A percentile compares a stretch with the other conserved stretches of the same genome.
phyloP scores from a whole-genome alignment of 1,140 invertebrate genomes.

The Venturia canescens region DNA sequence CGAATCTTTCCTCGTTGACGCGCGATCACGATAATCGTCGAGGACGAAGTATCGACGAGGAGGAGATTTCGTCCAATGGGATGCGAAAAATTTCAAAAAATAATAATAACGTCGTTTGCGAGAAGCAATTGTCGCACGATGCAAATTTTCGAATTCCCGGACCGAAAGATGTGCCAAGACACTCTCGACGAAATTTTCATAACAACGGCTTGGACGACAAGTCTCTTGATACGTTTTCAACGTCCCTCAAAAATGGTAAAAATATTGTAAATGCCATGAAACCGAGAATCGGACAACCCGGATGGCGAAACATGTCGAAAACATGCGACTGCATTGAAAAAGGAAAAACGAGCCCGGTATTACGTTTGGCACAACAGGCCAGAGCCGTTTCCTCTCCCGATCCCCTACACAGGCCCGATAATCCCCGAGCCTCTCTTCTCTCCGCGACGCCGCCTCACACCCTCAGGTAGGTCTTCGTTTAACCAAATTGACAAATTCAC shows the following conservation, averaged over 20 bases:
- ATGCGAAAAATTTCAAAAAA: neutral
- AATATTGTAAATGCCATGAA: conserved; percentile 50
- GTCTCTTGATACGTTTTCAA: conserved; percentile 25
- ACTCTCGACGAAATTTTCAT: conserved; percentile 56
- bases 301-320: conserved; percentile 72
- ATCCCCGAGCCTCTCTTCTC: conserved; percentile 70
- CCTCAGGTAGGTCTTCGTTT: conserved; percentile 71
- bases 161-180: conserved; percentile 52
- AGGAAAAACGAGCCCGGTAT: conserved; percentile 69
- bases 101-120: neutral
- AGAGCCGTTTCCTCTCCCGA: conserved; percentile 78
- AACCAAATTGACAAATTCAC: conserved; percentile 29
- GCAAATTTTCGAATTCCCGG: conserved; percentile 55
- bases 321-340: conserved; percentile 74
- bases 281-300: conserved; percentile 66
- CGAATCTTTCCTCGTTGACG: too few relatives aligned
- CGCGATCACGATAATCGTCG: too few relatives aligned
- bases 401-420: conserved; percentile 76
- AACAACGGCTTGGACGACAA: conserved; percentile 50
- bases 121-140: too few relatives aligned
- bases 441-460: conserved; percentile 69
- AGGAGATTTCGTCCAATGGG: too few relatives aligned
- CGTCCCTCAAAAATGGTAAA: conserved; percentile 46
- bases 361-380: conserved; percentile 71
- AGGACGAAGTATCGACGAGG: too few relatives aligned